Conservation (phyloP, 2,113 vertebrate species). For the Promerops cafer region DNA sequence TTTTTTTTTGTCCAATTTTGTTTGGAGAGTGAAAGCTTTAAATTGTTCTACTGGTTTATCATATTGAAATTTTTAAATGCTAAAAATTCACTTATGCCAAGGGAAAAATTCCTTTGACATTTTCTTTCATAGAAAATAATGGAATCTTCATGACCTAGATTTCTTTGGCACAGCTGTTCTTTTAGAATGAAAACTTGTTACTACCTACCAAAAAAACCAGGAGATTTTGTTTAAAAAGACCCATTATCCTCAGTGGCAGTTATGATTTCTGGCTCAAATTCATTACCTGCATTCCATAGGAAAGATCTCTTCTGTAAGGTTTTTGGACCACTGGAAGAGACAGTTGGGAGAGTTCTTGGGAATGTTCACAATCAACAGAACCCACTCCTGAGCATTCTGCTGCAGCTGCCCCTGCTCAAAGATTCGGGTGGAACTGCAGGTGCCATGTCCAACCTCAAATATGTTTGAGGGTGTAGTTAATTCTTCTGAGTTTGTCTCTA, state of each 20-base stretch:
- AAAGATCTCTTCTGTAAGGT: background rate
- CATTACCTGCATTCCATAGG: background rate
- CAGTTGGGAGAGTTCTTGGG: background rate
- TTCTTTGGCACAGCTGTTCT: background rate
- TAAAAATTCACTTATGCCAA: background rate
- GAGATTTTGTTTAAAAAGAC: background rate
- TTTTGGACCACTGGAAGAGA: background rate
- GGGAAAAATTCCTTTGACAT: background rate
- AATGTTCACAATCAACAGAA: background rate
- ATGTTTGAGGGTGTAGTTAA: accelerated
- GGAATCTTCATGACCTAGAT: background rate
- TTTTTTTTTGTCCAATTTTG: too few species aligned
- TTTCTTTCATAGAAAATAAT: background rate
- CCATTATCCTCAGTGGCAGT: background rate
- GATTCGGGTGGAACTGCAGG: background rate
- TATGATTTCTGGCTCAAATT: background rate
- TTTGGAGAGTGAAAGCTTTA: background rate
- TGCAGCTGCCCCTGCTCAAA: background rate
- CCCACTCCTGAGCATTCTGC: background rate
- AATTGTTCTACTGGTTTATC: background rate
- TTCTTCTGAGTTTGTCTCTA: background rate
- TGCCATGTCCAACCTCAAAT: background rate
- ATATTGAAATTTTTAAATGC: background rate
- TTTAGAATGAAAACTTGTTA: background rate
- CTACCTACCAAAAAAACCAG: background rate